phyloP scores from a whole-genome alignment of 37 sponge, comb jelly and placozoan genomes.

The Hormiphora californensis region DNA sequence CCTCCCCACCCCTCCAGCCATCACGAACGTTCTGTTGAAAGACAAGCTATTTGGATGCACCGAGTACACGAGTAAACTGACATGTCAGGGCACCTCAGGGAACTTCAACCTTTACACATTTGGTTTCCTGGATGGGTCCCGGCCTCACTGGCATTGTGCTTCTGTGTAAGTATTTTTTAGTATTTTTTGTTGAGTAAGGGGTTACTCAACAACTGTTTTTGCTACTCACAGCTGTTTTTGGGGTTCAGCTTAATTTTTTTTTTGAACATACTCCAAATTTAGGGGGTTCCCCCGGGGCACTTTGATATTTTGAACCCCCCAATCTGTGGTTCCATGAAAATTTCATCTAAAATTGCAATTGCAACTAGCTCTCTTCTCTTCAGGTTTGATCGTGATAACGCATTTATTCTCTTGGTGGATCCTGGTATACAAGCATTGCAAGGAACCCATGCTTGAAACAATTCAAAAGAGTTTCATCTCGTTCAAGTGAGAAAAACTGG shows the following conservation, averaged over 20 bases:
- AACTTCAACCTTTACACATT: background rate
- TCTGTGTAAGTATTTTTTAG: background rate
- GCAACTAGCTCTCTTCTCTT: no score
- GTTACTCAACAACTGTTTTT: background rate
- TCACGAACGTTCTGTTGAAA: background rate
- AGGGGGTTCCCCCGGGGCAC: no score
- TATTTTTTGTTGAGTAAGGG: background rate
- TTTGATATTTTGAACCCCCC: no score
- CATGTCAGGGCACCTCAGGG: background rate
- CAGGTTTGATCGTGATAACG: background rate
- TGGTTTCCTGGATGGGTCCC: background rate
- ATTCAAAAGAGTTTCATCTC: background rate
- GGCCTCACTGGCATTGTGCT: background rate
- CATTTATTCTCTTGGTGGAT: background rate
- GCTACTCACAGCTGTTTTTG: no score
- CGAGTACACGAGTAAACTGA: conserved; percentile 1
- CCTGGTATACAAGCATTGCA: background rate
- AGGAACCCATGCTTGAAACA: background rate
- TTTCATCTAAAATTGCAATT: no score
- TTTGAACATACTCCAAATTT: no score
- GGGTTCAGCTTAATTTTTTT: no score
- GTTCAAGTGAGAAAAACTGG: background rate
- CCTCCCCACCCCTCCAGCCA: background rate
- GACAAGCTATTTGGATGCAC: background rate
- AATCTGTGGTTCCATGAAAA: no score